Evolutionary conservation across 2,888 invertebrate genomes (phyloP).

Genomic region (Cryptocephalus moraei): DNA sequence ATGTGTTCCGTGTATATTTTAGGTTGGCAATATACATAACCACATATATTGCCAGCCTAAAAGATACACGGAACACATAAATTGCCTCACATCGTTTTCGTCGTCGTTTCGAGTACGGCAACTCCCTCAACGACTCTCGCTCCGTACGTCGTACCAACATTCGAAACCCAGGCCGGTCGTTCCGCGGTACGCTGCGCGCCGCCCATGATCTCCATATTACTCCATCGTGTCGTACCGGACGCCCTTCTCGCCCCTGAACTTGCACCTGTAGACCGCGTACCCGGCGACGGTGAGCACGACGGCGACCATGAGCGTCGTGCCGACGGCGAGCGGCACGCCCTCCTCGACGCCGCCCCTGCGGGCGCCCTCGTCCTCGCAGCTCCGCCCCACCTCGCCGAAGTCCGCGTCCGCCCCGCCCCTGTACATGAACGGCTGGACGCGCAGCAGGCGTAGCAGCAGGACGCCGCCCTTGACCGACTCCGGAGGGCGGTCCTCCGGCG

Average conservation of each 20-base stretch:
- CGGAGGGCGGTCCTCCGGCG: slow-evolving; percentile 31
- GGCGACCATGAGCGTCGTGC: slow-evolving; percentile 72
- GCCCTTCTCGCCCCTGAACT: slow-evolving; percentile 81
- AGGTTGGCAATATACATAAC: too few species aligned
- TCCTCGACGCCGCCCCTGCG: slow-evolving; percentile 55
- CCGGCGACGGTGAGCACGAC: slow-evolving; percentile 73
- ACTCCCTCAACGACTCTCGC: too few species aligned
- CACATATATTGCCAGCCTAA: too few species aligned
- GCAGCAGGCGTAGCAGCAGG: slow-evolving; percentile 19
- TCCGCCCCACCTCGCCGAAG: slow-evolving; percentile 61
- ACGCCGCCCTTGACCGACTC: slow-evolving; percentile 31
- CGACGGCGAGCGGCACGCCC: slow-evolving; percentile 74
- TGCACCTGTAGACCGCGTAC: slow-evolving; percentile 75
- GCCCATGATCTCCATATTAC: too few species aligned
- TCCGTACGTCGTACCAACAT: too few species aligned
- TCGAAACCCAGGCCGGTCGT: too few species aligned
- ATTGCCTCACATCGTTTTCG: too few species aligned
- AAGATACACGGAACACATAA: too few species aligned
- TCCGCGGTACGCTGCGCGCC: too few species aligned
- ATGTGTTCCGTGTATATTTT: too few species aligned
- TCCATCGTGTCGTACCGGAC: slow-evolving; percentile 90
- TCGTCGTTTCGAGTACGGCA: too few species aligned
- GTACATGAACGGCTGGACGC: slow-evolving; percentile 80
- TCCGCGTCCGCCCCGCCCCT: slow-evolving; percentile 63
- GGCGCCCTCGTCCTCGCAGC: slow-evolving; percentile 57